Percentiles rank a stretch among this genome's conserved stretches.
Evolutionary conservation across 2,113 vertebrate species (phyloP).

Genomic region (Misgurnus mizolepis): DNA sequence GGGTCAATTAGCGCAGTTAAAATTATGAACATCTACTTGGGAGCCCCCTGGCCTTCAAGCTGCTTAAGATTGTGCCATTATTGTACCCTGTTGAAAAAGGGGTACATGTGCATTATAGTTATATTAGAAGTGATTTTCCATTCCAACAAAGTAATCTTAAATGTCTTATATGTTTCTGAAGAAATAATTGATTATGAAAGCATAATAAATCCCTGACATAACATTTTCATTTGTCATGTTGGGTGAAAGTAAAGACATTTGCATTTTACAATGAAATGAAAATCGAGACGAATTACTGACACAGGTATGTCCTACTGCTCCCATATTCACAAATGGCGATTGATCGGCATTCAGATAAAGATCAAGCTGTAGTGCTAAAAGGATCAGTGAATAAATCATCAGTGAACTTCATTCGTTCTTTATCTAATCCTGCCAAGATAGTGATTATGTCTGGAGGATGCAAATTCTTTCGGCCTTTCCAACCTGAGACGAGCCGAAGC

Average conservation of each 20-base stretch:
- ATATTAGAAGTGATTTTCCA: neutral
- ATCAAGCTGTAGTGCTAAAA: conserved; percentile 54
- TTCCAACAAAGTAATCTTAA: too few relatives aligned
- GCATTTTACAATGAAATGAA: neutral
- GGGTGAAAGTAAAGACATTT: neutral
- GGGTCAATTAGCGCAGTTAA: too few relatives aligned
- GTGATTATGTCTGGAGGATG: conserved; percentile 33
- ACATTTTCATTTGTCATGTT: neutral
- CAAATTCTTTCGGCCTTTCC: conserved; percentile 36
- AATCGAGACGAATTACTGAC: conserved; percentile 4
- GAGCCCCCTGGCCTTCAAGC: too few relatives aligned
- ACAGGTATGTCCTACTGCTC: conserved; percentile 58
- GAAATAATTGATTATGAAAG: too few relatives aligned
- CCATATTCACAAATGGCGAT: conserved; percentile 57
- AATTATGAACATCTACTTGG: too few relatives aligned
- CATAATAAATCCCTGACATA: neutral
- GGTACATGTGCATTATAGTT: neutral
- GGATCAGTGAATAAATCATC: conserved; percentile 38
- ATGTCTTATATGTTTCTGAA: too few relatives aligned
- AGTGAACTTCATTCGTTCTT: conserved; percentile 8
- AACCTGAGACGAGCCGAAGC: conserved; percentile 24
- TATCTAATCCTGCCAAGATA: conserved; percentile 28
- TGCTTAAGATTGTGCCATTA: too few relatives aligned
- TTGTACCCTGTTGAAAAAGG: too few relatives aligned
- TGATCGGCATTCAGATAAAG: conserved; percentile 59